phyloP scores from a whole-genome alignment of 2,113 vertebrate species.

The Chunga burmeisteri region DNA sequence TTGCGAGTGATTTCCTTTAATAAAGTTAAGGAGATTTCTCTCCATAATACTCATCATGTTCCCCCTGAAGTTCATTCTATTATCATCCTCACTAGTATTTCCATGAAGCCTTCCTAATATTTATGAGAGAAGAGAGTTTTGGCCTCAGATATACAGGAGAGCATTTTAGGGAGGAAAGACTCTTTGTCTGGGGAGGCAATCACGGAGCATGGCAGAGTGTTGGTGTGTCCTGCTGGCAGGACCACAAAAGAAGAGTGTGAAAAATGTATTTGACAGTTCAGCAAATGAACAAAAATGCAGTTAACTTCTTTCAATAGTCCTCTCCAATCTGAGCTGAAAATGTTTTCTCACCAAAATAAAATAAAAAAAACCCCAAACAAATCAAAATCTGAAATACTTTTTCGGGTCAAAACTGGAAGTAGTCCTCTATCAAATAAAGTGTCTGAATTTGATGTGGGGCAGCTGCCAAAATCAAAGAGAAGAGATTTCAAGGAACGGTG shows the following conservation, averaged over 20 bases:
- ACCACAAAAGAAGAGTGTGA: neutral
- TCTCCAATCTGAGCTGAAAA: neutral
- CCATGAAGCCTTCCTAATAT: neutral
- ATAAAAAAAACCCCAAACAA: neutral
- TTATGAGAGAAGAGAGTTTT: neutral
- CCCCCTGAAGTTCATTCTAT: conserved; percentile 8
- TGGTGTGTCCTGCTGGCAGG: neutral
- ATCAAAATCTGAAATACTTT: neutral
- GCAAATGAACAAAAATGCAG: neutral
- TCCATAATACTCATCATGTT: conserved; percentile 9
- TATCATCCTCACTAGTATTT: neutral
- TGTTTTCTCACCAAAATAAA: neutral
- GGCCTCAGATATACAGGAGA: neutral
- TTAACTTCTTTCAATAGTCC: neutral
- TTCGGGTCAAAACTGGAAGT: neutral
- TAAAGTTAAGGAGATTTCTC: conserved; percentile 48
- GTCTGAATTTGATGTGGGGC: neutral
- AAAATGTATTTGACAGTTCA: neutral
- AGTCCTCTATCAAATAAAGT: neutral
- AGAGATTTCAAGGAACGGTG: neutral
- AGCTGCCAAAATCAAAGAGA: neutral
- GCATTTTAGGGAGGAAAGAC: neutral
- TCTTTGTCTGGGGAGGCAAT: neutral
- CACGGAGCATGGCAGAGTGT: neutral
- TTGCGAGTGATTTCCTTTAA: conserved; percentile 37